Evolutionary conservation across 2,113 vertebrate genomes (phyloP).

Genomic region (Romanogobio albipinnatus): DNA sequence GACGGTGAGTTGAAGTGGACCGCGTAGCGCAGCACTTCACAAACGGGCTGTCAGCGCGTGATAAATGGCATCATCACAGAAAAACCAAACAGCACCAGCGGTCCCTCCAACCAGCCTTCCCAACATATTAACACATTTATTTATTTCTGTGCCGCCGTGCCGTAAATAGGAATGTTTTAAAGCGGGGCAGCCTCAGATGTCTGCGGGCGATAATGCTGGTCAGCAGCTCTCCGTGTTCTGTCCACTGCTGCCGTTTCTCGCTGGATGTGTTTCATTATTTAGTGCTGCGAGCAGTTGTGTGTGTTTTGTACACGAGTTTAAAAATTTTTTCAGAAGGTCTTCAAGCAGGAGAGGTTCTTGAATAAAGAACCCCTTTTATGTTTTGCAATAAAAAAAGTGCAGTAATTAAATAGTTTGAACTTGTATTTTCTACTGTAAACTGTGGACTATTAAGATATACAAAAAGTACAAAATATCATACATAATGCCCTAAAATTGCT

Average conservation of each 20-base stretch:
- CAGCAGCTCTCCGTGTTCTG: slow-evolving; percentile 46
- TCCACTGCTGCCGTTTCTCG: slow-evolving; percentile 33
- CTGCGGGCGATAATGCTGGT: slow-evolving; percentile 54
- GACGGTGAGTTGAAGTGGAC: slow-evolving; percentile 51
- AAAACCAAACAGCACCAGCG: slow-evolving; percentile 59
- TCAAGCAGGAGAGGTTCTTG: background rate
- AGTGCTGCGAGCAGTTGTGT: slow-evolving; percentile 18
- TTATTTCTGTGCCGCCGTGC: slow-evolving; percentile 59
- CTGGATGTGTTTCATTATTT: slow-evolving; percentile 47
- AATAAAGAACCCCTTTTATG: background rate
- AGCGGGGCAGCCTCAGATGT: slow-evolving; percentile 51
- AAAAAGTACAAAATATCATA: background rate
- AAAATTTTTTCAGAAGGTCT: background rate
- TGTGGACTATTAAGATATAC: background rate
- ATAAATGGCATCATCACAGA: slow-evolving; percentile 65
- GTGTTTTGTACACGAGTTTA: slow-evolving; percentile 13
- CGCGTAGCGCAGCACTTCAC: slow-evolving; percentile 44
- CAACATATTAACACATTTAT: slow-evolving; percentile 63
- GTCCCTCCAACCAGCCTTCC: slow-evolving; percentile 53
- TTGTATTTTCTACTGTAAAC: slow-evolving; percentile 13
- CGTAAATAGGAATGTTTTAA: slow-evolving; percentile 61
- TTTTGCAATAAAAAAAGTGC: no score
- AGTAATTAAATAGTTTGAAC: background rate
- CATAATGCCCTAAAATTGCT: background rate
- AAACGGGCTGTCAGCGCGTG: slow-evolving; percentile 60